Percentiles rank a stretch among this genome's conserved stretches.
These are phyloP conservation scores for Sussaba pulchella DNA, from an alignment of 2,888 invertebrate genomes.

Conservation along the genomic window DNA sequence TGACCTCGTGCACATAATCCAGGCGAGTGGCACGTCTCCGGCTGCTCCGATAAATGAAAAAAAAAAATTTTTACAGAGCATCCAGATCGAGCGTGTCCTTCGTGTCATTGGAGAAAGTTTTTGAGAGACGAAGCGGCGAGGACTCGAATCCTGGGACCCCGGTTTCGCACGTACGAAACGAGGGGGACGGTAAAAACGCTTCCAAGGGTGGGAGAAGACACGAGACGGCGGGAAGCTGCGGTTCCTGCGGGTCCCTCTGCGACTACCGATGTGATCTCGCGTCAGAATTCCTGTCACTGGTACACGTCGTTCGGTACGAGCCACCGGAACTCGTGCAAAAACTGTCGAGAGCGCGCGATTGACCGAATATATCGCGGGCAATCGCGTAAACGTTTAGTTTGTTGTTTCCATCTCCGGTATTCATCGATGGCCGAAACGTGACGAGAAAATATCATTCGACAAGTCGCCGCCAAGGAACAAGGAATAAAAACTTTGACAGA, in stretches of 20 bases:
- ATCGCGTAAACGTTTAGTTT: constrained; percentile 25
- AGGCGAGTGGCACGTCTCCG: neutral
- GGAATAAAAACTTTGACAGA: constrained; percentile 5
- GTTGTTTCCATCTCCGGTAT: constrained; percentile 38
- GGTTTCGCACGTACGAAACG: constrained; percentile 58
- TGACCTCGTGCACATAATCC: constrained; percentile 56
- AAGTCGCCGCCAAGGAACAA: neutral
- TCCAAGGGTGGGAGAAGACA: constrained; percentile 33
- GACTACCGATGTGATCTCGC: constrained; percentile 61
- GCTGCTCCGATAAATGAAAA: constrained; percentile 23
- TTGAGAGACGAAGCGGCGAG: constrained; percentile 48
- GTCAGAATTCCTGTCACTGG: constrained; percentile 66
- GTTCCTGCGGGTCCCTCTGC: neutral
- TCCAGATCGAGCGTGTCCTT: constrained; percentile 36
- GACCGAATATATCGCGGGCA: constrained; percentile 55
- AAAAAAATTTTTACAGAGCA: constrained; percentile 21
- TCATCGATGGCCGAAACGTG: constrained; percentile 33
- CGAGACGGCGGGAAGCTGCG: neutral
- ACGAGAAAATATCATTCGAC: constrained; percentile 42
- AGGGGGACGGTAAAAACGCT: constrained; percentile 28
- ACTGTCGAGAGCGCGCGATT: constrained; percentile 49
- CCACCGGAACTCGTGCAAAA: constrained; percentile 64
- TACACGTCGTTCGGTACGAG: constrained; percentile 66
- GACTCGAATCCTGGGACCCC: constrained; percentile 48
- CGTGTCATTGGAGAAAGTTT: constrained; percentile 51